Conservation (phyloP, 2,888 invertebrate genomes). For the Tolmerus cingulatus region DNA sequence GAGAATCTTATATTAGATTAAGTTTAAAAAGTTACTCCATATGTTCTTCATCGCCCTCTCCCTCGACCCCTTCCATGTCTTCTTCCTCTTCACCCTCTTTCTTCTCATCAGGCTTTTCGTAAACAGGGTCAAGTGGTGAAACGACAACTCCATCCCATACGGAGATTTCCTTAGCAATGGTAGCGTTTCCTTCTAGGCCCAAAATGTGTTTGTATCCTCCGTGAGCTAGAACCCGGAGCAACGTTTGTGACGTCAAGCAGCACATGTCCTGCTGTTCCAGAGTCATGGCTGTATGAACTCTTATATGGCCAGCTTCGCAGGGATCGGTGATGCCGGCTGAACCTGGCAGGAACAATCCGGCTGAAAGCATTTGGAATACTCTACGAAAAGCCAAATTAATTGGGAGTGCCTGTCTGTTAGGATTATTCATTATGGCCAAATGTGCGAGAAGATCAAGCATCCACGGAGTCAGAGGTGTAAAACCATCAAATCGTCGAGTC, state of each 20-base stretch:
- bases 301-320: slow-evolving; percentile 87
- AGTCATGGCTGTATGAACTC: slow-evolving; percentile 90
- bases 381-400: slow-evolving; percentile 91
- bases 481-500: slow-evolving; percentile 86
- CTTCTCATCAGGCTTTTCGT: slow-evolving; percentile 79
- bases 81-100: slow-evolving; percentile 76
- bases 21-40: background rate
- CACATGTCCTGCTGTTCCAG: slow-evolving; percentile 92
- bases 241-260: slow-evolving; percentile 87
- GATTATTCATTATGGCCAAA: slow-evolving; percentile 96
- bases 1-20: background rate
- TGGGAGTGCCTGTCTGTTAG: slow-evolving; percentile 88
- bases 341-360: slow-evolving; percentile 94
- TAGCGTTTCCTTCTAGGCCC: slow-evolving; percentile 69
- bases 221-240: slow-evolving; percentile 88
- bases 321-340: slow-evolving; percentile 93
- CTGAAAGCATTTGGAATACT: slow-evolving; percentile 88
- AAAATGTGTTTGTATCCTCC: slow-evolving; percentile 93
- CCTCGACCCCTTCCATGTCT: slow-evolving; percentile 72
- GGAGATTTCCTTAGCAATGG: slow-evolving; percentile 81
- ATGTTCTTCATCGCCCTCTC: slow-evolving; percentile 59
- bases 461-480: slow-evolving; percentile 94
- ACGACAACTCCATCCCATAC: slow-evolving; percentile 98
- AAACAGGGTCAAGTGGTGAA: slow-evolving; percentile 92
- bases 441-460: slow-evolving; percentile 95